phyloP scores from a whole-genome alignment of 2,797 vertebrate genomes.

The Anabas testudineus region DNA sequence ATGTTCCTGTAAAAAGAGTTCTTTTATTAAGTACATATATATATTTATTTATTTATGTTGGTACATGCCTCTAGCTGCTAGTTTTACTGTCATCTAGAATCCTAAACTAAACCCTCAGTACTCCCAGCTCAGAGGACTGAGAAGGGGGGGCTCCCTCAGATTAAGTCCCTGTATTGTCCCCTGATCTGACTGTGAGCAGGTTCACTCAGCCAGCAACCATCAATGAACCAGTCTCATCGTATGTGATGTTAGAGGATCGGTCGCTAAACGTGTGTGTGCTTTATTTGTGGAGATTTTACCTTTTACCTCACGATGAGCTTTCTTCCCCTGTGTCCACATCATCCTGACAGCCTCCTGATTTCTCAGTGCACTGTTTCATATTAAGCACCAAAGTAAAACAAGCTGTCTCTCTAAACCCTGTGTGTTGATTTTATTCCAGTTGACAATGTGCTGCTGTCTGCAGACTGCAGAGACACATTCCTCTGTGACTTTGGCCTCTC shows the following conservation, averaged over 20 bases:
- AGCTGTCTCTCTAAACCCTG: constrained; percentile 55
- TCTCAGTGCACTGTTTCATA: constrained; percentile 48
- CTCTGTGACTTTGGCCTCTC: constrained; percentile 98
- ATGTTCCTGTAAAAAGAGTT: no score
- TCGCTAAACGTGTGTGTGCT: neutral
- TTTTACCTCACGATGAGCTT: constrained; percentile 2
- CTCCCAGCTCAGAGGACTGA: constrained; percentile 56
- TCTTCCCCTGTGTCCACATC: neutral
- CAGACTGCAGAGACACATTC: constrained; percentile 88
- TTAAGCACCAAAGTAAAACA: constrained; percentile 62
- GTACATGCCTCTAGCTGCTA: no score
- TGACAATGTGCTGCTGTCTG: constrained; percentile 95
- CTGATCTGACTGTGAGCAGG: constrained; percentile 7
- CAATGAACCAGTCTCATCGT: constrained; percentile 1
- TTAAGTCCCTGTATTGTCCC: constrained; percentile 35
- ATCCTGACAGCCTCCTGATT: constrained; percentile 45
- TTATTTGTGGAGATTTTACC: constrained; percentile 33
- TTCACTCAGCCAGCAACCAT: constrained; percentile 24
- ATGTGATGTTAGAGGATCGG: constrained; percentile 7
- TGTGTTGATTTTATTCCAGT: constrained; percentile 83
- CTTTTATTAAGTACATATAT: no score
- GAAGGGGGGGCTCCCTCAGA: constrained; percentile 28
- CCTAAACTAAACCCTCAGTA: constrained; percentile 55
- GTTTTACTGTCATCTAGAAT: constrained; percentile 36
- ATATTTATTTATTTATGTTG: no score